phyloP scores from a whole-genome alignment of 2,797 vertebrate genomes.

The Gila robusta region DNA sequence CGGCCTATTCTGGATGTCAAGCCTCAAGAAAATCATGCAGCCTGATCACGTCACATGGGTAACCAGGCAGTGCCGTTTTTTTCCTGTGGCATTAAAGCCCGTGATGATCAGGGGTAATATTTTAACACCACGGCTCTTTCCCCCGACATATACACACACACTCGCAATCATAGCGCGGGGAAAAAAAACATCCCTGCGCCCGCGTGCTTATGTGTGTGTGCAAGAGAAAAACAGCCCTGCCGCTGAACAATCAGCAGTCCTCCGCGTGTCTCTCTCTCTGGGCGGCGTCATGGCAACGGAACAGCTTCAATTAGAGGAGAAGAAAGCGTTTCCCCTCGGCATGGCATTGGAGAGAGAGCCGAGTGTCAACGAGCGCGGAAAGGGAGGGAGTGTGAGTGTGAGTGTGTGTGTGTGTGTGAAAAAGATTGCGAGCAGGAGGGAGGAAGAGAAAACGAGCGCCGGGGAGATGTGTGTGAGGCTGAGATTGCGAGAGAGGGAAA shows the following conservation, averaged over 20 bases:
- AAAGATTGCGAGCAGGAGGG: conserved; percentile 49
- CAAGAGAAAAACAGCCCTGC: conserved; percentile 55
- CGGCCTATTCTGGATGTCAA: neutral
- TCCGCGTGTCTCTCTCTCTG: conserved; percentile 58
- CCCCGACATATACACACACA: conserved; percentile 30
- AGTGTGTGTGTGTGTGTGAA: conserved; percentile 34
- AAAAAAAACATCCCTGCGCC: conserved; percentile 50
- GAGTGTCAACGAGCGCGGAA: conserved; percentile 65
- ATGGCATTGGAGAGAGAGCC: conserved; percentile 60
- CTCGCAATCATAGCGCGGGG: conserved; percentile 50
- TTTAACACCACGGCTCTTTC: conserved; percentile 48
- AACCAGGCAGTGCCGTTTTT: conserved; percentile 7
- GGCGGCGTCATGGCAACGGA: conserved; percentile 71
- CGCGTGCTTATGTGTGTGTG: conserved; percentile 57
- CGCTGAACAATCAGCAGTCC: conserved; percentile 67
- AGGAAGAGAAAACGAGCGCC: conserved; percentile 54
- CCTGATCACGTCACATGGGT: conserved; percentile 1
- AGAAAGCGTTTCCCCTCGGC: conserved; percentile 69
- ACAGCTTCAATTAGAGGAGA: conserved; percentile 71
- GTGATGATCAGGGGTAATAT: conserved; percentile 54
- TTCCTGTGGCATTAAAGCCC: conserved; percentile 42
- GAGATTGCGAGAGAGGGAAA: conserved; percentile 59
- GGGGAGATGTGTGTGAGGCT: conserved; percentile 57
- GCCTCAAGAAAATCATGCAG: conserved; percentile 10
- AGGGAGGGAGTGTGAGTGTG: conserved; percentile 47